Conservation (phyloP, 2,888 invertebrate species). For the Heliconius erato region DNA sequence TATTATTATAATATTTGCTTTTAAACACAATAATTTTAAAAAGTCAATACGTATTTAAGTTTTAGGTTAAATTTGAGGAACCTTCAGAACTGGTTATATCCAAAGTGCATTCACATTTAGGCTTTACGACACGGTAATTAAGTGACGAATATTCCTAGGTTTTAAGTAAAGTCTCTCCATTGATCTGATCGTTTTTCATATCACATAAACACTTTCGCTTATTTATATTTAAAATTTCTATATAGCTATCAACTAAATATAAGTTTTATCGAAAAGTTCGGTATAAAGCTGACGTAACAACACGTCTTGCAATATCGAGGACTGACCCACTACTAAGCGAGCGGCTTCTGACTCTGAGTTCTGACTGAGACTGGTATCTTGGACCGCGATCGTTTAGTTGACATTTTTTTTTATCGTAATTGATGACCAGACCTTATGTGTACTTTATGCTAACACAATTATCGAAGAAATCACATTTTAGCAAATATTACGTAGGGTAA, state of each 20-base stretch:
- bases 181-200: not conserved
- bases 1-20: not conserved
- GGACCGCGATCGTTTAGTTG: not conserved
- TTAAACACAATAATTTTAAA: not conserved
- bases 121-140: not conserved
- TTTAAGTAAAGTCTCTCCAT: not conserved
- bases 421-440: not conserved
- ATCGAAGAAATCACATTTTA: not conserved
- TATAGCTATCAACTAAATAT: not conserved
- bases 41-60: not conserved
- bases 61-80: slow-evolving; percentile 6
- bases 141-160: not conserved
- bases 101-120: slow-evolving; percentile 47
- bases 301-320: slow-evolving; percentile 34
- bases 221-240: not conserved
- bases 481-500: not conserved
- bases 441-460: slow-evolving; percentile 3
- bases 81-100: slow-evolving; percentile 39
- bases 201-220: not conserved
- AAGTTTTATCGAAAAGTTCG: slow-evolving; percentile 18
- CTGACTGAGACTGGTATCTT: not conserved
- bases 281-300: slow-evolving; percentile 7
- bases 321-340: slow-evolving; percentile 27
- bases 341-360: not conserved
- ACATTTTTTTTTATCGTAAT: slow-evolving; percentile 18